Conservation (phyloP, 1,140 invertebrate genomes). For the Aphaenogaster ashmeadi region DNA sequence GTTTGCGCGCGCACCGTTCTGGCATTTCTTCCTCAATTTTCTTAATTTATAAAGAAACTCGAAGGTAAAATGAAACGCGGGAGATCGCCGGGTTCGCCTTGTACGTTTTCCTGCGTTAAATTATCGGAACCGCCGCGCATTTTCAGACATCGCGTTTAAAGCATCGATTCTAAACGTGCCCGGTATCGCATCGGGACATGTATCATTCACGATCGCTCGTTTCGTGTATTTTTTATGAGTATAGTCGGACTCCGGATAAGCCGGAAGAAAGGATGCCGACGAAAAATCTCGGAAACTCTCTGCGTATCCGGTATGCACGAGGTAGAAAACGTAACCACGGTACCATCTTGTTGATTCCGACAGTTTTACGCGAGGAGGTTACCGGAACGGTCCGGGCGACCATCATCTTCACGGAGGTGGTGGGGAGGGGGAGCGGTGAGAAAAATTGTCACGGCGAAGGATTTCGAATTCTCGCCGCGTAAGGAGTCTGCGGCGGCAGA, state of each 20-base stretch:
- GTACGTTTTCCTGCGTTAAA: background rate
- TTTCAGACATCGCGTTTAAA: slow-evolving; percentile 17
- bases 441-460: slow-evolving; percentile 69
- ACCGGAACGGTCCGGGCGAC: slow-evolving; percentile 37
- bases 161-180: slow-evolving; percentile 39
- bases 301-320: background rate
- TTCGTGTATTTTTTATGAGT: slow-evolving; percentile 20
- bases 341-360: slow-evolving; percentile 53
- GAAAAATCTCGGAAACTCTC: slow-evolving; percentile 33
- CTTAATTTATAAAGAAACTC: background rate
- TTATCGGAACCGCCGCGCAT: background rate
- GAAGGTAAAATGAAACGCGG: background rate
- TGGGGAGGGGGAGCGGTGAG: background rate
- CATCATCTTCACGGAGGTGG: slow-evolving; percentile 37
- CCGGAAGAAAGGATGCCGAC: background rate
- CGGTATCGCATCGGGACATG: slow-evolving; percentile 14
- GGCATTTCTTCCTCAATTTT: no score
- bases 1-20: background rate
- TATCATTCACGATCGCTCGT: slow-evolving; percentile 40
- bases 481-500: slow-evolving; percentile 68
- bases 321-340: background rate
- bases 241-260: background rate
- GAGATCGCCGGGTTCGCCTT: background rate
- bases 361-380: slow-evolving; percentile 51
- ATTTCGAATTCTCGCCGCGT: slow-evolving; percentile 79